Evolutionary conservation across 2,888 invertebrate genomes (phyloP), one percentile per base, ranked within the genome.

Genomic region (Poecilobothrus nobilitatus): DNA sequence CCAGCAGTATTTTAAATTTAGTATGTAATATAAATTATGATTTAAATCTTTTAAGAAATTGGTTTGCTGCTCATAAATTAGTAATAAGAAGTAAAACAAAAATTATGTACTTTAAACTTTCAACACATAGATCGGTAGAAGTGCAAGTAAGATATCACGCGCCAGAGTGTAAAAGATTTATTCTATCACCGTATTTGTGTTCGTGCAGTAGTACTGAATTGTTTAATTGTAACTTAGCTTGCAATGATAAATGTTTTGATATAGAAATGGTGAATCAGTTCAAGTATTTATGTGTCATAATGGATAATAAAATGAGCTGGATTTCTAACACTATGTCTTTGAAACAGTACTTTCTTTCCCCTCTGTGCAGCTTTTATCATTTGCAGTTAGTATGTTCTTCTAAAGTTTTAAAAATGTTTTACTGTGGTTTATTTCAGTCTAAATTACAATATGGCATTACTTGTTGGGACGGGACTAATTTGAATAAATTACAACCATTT

Each of bases 61-160:
- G n/a, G n/a, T n/a, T n/a, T 63, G 37, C 20, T 34, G 15, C n/a
- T 21, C 67, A 67, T 9, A 63, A 67, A 37, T 20, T 63, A 10
- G 20, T 63, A 63, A 20, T 67, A 37, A 67, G 34, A 15, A 21
- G 34, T 21, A 63, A 67, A 63, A 67, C 33, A 20, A 67, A 67
- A 67, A 12, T 67, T n/a, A 67, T 67, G 63, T 67, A 20, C 37
- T 67, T 67, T 12, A 67, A 7, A 10, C 18, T 63, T 34, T 15
- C 20, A 20, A 61, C 15, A 3, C 34, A 22, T 27, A 33, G n/a
- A 18, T 21, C 63, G n/a, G 18, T 34, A 62, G 37, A 34, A 27
- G 53, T n/a, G 8, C 53, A 66, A 15, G 1, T 66, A 2, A 9
- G 5, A 18, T 66, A 33, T 33, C 67, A 67, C 37, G 9, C 20